These are phyloP conservation scores for Cinclus mexicanus DNA, from an alignment of 2,113 vertebrate genomes.

Conservation along the genomic window DNA sequence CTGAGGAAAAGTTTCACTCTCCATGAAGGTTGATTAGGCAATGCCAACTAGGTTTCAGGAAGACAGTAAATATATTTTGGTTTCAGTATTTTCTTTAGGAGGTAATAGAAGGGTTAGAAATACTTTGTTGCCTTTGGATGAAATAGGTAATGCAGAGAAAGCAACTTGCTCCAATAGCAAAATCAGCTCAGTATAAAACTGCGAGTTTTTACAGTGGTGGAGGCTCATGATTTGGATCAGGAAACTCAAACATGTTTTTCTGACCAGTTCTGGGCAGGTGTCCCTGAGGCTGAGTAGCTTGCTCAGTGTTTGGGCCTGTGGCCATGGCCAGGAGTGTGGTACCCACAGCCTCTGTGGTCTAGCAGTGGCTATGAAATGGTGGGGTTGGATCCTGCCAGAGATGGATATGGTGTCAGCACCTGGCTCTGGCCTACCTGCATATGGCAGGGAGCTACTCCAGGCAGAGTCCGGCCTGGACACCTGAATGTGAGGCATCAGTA, in stretches of 20 bases:
- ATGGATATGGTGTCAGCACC: background rate
- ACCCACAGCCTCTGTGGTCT: background rate
- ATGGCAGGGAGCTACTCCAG: background rate
- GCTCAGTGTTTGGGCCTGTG: background rate
- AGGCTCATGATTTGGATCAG: background rate
- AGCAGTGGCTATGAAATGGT: background rate
- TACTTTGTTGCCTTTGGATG: background rate
- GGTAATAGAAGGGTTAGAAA: background rate
- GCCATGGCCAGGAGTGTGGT: rapidly evolving
- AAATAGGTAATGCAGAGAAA: background rate
- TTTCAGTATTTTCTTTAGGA: background rate
- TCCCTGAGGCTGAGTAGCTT: background rate
- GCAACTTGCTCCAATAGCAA: background rate
- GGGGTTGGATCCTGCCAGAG: background rate
- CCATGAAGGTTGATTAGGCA: background rate
- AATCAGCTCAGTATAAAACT: background rate
- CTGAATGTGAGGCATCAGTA: background rate
- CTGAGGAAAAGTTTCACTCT: background rate
- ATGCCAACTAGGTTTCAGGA: background rate
- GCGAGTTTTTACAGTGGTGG: background rate
- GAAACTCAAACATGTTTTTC: background rate
- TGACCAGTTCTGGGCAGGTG: background rate
- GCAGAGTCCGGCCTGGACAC: background rate
- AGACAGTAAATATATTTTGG: background rate
- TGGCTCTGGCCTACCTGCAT: background rate